Evolutionary conservation across 2,797 vertebrate genomes (phyloP).

Genomic region (Darevskia mixta): DNA sequence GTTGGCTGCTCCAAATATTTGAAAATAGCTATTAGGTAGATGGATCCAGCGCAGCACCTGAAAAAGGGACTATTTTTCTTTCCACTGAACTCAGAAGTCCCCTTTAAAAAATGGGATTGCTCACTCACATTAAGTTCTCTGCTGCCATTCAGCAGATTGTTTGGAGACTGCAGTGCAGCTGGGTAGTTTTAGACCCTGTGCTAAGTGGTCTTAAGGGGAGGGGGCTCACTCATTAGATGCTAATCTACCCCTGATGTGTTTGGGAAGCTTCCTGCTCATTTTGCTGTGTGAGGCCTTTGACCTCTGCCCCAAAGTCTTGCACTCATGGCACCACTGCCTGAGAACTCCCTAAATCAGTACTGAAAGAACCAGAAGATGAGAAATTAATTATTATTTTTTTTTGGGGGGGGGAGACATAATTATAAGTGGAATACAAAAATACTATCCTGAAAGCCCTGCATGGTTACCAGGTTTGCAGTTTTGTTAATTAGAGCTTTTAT

Average conservation of each 20-base stretch:
- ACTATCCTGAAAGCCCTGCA: neutral
- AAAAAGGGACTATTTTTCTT: neutral
- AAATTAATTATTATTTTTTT: neutral
- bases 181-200: no score
- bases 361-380: rapidly evolving
- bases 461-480: neutral
- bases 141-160: neutral
- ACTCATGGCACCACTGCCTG: no score
- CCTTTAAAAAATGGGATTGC: slow-evolving; percentile 11
- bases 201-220: no score
- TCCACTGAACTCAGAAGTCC: rapidly evolving
- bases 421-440: neutral
- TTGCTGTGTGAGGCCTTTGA: no score
- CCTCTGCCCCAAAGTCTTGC: no score
- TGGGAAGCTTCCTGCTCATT: no score
- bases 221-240: no score
- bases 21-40: slow-evolving; percentile 6
- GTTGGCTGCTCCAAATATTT: neutral
- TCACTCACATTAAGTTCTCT: neutral
- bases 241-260: no score
- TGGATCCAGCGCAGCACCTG: neutral
- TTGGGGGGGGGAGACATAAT: rapidly evolving
- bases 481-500: neutral
- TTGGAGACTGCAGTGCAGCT: neutral
- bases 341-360: no score